Conservation (phyloP, 2,888 invertebrate species). For the Helicoverpa assulta region DNA sequence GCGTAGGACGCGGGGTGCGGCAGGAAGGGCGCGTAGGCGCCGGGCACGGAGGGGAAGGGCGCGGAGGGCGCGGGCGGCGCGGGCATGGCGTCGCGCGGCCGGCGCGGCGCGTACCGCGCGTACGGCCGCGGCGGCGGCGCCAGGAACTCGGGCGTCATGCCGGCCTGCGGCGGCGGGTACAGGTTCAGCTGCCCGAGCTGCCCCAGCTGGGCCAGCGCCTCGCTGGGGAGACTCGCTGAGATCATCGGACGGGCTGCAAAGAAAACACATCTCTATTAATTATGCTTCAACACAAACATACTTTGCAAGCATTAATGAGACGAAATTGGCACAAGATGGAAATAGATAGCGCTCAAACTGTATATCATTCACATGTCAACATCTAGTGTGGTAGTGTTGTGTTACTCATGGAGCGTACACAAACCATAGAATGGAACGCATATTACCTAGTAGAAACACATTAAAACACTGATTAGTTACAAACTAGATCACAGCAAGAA, state of each 20-base stretch:
- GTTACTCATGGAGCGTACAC: constrained; percentile 2
- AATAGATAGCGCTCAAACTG: constrained; percentile 9
- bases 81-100: constrained; percentile 79
- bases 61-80: constrained; percentile 76
- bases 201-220: constrained; percentile 91
- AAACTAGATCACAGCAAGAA: constrained; percentile 45
- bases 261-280: constrained; percentile 53
- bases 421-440: constrained; percentile 13
- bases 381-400: not conserved
- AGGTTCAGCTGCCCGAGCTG: constrained; percentile 91
- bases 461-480: constrained; percentile 44
- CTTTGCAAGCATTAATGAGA: not conserved
- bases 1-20: constrained; percentile 84
- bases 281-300: constrained; percentile 9
- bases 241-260: constrained; percentile 91
- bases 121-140: constrained; percentile 92
- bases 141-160: constrained; percentile 91
- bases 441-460: constrained; percentile 33
- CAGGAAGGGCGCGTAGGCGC: constrained; percentile 83
- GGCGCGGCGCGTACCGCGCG: constrained; percentile 87
- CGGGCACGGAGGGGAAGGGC: constrained; percentile 79
- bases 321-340: constrained; percentile 4
- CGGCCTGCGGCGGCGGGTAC: constrained; percentile 87
- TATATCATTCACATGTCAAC: constrained; percentile 15
- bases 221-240: constrained; percentile 92